Conservation (phyloP, 2,797 vertebrate species). For the Amblyraja radiata region DNA sequence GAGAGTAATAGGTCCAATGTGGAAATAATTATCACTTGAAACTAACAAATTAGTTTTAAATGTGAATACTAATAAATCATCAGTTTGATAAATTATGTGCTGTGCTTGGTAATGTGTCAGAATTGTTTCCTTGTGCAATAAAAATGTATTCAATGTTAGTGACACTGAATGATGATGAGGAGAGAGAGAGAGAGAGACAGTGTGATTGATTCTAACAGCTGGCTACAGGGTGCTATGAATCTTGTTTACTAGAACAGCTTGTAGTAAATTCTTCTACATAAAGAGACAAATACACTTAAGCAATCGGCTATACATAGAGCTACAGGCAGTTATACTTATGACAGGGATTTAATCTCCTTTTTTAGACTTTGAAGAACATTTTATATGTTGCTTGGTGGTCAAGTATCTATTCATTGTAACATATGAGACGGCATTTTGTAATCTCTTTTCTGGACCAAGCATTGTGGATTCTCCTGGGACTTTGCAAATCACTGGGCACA, state of each 20-base stretch:
- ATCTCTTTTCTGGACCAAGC: slow-evolving; percentile 10
- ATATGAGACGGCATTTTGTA: not conserved
- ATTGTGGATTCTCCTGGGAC: not conserved
- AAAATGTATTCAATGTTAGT: slow-evolving; percentile 57
- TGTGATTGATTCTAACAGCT: slow-evolving; percentile 68
- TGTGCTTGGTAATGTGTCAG: slow-evolving; percentile 46
- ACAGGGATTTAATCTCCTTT: not conserved
- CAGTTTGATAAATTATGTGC: slow-evolving; percentile 42
- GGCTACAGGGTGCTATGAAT: slow-evolving; percentile 53
- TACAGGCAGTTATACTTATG: slow-evolving; percentile 56
- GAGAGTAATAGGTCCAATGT: slow-evolving; percentile 33
- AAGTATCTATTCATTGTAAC: slow-evolving; percentile 13
- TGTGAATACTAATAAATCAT: slow-evolving; percentile 39
- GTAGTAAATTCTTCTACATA: slow-evolving; percentile 42
- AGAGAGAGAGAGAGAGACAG: slow-evolving; percentile 55
- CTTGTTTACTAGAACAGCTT: slow-evolving; percentile 52
- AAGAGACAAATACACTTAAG: slow-evolving; percentile 55
- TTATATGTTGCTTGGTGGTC: not conserved
- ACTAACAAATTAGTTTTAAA: slow-evolving; percentile 38
- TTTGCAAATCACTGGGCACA: not conserved
- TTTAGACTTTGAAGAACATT: not conserved
- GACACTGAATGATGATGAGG: slow-evolving; percentile 57
- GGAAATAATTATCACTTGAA: slow-evolving; percentile 38
- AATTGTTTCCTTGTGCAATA: slow-evolving; percentile 45
- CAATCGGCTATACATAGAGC: slow-evolving; percentile 63